A percentile compares a stretch with the other conserved stretches of the same genome.
These are phyloP conservation scores for Chaetogeoica ovagalla DNA, from an alignment of 2,888 invertebrate species.

Conservation along the genomic window DNA sequence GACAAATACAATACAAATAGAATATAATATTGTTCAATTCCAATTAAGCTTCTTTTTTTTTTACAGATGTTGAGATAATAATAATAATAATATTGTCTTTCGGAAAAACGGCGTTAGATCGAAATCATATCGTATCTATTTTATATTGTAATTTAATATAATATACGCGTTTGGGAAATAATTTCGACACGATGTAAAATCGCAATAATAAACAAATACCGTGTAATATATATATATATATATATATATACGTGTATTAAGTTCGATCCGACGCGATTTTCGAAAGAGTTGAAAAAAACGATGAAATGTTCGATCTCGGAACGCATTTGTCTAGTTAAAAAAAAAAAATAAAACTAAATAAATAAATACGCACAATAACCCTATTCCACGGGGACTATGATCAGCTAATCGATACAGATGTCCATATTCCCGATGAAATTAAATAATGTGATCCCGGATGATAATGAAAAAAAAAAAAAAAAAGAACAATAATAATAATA, in stretches of 20 bases:
- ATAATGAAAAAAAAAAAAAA: conserved; percentile 21
- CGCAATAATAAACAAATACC: too few relatives aligned
- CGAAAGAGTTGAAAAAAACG: conserved; percentile 2
- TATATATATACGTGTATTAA: background rate
- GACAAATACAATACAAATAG: conserved; percentile 37
- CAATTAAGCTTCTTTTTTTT: background rate
- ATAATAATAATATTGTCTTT: background rate
- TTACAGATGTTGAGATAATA: background rate
- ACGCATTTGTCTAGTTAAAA: conserved; percentile 13
- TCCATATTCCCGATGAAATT: conserved; percentile 53
- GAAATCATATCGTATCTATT: conserved; percentile 15
- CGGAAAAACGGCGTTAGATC: background rate
- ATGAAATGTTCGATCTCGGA: conserved; percentile 12
- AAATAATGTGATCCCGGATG: conserved; percentile 40
- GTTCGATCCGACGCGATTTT: conserved; percentile 23
- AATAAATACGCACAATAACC: conserved; percentile 39
- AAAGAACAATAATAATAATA: background rate
- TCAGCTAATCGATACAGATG: conserved; percentile 49
- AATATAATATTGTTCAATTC: background rate
- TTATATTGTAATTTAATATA: conserved; percentile 17
- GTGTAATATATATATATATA: background rate
- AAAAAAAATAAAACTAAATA: conserved; percentile 17
- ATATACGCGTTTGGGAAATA: background rate
- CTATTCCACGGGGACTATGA: conserved; percentile 52
- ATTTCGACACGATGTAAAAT: background rate